phyloP scores from a whole-genome alignment of 2,113 vertebrate genomes.

The Candoia aspera region DNA sequence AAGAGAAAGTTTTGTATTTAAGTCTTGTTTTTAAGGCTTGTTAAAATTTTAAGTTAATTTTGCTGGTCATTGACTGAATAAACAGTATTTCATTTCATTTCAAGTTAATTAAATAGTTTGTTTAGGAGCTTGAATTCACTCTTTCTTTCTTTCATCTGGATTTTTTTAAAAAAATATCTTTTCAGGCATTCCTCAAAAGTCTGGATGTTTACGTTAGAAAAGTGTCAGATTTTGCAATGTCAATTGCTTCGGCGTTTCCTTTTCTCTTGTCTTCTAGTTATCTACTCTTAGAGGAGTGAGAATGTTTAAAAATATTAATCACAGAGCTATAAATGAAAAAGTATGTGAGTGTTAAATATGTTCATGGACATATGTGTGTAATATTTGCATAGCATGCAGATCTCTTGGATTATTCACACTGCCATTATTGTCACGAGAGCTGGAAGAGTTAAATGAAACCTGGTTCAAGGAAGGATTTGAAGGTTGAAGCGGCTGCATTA shows the following conservation, averaged over 20 bases:
- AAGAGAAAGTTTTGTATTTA: conserved; percentile 31
- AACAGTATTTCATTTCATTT: conserved; percentile 12
- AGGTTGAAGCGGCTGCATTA: conserved; percentile 74
- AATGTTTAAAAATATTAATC: not conserved
- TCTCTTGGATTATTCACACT: not conserved
- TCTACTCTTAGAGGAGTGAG: conserved; percentile 56
- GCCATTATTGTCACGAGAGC: conserved; percentile 61
- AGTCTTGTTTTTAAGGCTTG: not conserved
- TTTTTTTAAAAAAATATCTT: conserved; percentile 34
- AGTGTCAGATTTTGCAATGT: conserved; percentile 67
- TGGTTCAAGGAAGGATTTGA: conserved; percentile 68
- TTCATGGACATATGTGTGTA: no score
- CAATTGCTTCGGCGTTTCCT: conserved; percentile 55
- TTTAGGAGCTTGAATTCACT: conserved; percentile 17
- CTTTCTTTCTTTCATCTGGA: not conserved
- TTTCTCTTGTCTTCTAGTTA: conserved; percentile 63
- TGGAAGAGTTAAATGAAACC: conserved; percentile 79
- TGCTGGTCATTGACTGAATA: not conserved
- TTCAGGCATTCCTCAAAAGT: conserved; percentile 25
- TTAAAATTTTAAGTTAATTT: not conserved
- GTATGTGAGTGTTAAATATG: accelerated
- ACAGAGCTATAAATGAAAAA: not conserved
- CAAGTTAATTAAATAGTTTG: conserved; percentile 10
- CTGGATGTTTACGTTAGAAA: conserved; percentile 65
- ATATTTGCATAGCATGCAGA: conserved; percentile 47